These are phyloP conservation scores for Hecatera dysodea DNA, from an alignment of 2,888 invertebrate genomes.

Conservation along the genomic window DNA sequence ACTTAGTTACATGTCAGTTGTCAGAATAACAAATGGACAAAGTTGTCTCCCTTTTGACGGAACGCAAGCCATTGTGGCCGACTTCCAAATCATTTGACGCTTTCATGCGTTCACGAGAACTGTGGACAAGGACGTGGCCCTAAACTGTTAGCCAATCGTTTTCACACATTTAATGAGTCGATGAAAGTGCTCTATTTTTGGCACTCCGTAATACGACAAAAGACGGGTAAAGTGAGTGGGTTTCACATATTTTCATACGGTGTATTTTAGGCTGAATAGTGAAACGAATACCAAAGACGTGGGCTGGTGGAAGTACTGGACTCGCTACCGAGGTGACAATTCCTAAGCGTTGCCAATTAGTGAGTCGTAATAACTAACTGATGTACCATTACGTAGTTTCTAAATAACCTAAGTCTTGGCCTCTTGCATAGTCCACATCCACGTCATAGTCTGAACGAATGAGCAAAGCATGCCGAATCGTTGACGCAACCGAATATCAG, in stretches of 20 bases:
- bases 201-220: constrained; percentile 30
- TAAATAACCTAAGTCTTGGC: constrained; percentile 41
- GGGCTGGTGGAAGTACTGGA: constrained; percentile 11
- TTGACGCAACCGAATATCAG: constrained; percentile 48
- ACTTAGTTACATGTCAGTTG: constrained; percentile 54
- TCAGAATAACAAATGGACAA: constrained; percentile 61
- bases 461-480: constrained; percentile 51
- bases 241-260: constrained; percentile 2
- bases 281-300: constrained; percentile 17
- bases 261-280: constrained; percentile 3
- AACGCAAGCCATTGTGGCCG: constrained; percentile 53
- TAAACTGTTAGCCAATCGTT: constrained; percentile 46
- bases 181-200: constrained; percentile 43
- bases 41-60: constrained; percentile 62
- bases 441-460: constrained; percentile 25
- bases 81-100: constrained; percentile 62
- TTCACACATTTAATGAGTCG: constrained; percentile 40
- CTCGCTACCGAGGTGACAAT: constrained; percentile 47
- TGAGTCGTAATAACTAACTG: constrained; percentile 26
- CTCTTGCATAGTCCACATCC: constrained; percentile 23
- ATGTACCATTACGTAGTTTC: constrained; percentile 42
- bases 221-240: not conserved
- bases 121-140: constrained; percentile 43
- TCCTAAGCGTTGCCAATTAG: constrained; percentile 47
- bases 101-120: constrained; percentile 51